A percentile compares a stretch with the other conserved stretches of the same genome.
Evolutionary conservation across 2,888 invertebrate genomes (phyloP).

Genomic region (Scelioninae gen. 2): DNA sequence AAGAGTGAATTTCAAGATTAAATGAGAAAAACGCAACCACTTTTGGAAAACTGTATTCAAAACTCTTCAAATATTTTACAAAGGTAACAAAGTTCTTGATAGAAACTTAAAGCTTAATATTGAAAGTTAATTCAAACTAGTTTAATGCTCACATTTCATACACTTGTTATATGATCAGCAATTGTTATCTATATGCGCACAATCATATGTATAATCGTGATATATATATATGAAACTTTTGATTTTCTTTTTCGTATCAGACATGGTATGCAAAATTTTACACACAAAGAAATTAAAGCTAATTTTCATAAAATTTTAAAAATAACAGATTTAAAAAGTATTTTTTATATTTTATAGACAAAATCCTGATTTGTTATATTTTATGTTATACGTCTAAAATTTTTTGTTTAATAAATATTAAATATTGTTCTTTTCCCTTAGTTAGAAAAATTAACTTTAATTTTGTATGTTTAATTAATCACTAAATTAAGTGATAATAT

Average conservation of each 20-base stretch:
- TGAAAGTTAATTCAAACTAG: constrained; percentile 9
- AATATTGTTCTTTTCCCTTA: no score
- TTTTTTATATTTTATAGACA: no score
- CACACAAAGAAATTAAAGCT: no score
- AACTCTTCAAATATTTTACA: constrained; percentile 13
- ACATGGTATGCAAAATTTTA: constrained; percentile 37
- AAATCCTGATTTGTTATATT: no score
- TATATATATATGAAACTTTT: constrained; percentile 26
- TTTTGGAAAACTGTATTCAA: constrained; percentile 26
- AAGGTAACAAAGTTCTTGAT: neutral
- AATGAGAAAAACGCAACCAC: no score
- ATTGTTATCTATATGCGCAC: constrained; percentile 4
- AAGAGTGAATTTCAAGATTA: neutral
- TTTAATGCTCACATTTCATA: constrained; percentile 29
- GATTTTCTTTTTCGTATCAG: constrained; percentile 24
- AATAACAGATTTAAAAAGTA: no score
- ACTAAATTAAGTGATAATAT: no score
- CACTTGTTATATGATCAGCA: constrained; percentile 9
- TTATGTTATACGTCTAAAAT: no score
- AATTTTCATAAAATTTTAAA: no score
- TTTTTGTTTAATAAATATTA: no score
- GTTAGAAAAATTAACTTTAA: no score
- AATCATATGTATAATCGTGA: constrained; percentile 30
- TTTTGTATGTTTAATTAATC: no score
- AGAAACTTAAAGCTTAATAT: constrained; percentile 6